Evolutionary conservation across 92 coral and sea anemone species (phyloP).

Genomic region (Isaurus tuberculatus): DNA sequence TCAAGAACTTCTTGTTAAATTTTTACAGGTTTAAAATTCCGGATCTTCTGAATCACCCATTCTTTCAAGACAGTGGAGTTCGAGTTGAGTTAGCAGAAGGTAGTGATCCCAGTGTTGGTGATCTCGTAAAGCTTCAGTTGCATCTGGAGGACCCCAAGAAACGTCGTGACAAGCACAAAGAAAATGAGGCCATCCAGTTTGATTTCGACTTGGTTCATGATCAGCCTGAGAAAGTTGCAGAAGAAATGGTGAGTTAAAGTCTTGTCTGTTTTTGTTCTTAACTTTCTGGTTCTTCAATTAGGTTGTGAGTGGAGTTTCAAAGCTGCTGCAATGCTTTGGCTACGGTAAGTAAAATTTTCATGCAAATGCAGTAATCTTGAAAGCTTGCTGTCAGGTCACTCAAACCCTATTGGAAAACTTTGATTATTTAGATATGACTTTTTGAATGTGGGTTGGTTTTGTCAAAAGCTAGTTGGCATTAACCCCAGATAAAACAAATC

Average conservation of each 20-base stretch:
- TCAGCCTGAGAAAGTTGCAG: slow-evolving; percentile 91
- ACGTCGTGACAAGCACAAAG: slow-evolving; percentile 96
- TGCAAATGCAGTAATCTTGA: slow-evolving; percentile 3
- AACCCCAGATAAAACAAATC: too few species aligned
- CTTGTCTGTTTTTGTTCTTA: slow-evolving; percentile 1
- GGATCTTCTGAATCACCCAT: slow-evolving; percentile 86
- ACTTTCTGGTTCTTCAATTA: slow-evolving; percentile 28
- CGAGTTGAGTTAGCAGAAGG: slow-evolving; percentile 82
- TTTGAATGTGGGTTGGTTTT: too few species aligned
- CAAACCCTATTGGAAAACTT: not conserved
- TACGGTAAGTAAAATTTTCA: slow-evolving; percentile 5
- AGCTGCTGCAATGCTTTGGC: slow-evolving; percentile 32
- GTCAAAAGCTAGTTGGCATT: too few species aligned
- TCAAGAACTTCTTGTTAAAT: not conserved
- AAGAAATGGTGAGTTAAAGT: slow-evolving; percentile 86
- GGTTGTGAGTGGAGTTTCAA: slow-evolving; percentile 26
- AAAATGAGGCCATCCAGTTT: slow-evolving; percentile 96
- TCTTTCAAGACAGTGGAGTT: slow-evolving; percentile 96
- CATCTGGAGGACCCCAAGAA: slow-evolving; percentile 91
- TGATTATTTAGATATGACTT: too few species aligned
- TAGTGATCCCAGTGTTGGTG: slow-evolving; percentile 64
- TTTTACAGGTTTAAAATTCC: slow-evolving; percentile 84
- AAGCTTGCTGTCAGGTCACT: not conserved
- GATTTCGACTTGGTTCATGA: slow-evolving; percentile 93
- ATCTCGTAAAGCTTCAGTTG: slow-evolving; percentile 82